Evolutionary conservation across 2,888 invertebrate species (phyloP), one percentile per base, ranked within the genome.

Genomic region (Sceliomorpha sp.): DNA sequence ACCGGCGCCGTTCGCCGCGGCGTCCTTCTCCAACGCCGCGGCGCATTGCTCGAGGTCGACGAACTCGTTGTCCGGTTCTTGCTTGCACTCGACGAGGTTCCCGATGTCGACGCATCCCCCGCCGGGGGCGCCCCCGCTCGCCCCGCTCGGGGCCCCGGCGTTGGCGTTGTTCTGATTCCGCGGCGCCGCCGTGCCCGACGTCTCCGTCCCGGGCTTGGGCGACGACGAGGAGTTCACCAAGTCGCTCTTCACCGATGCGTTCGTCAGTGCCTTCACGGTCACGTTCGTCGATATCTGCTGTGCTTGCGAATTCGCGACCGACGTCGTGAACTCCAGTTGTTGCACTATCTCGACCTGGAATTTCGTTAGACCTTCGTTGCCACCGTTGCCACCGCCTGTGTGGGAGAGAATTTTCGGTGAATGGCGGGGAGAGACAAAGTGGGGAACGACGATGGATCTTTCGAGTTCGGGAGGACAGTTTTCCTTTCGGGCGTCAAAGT

Each of bases 291-390:
- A 95, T 76, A 96, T 96, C 89, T 96, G 96, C 84, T 96, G 96
- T 48, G 96, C 94, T 84, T 95, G 95, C 4, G 95, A 94, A 84
- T 94, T 96, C 39, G 95, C 95, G 48, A 95, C 94, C 39, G 94
- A 95, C 32, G 95, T 95, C 70, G 96, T 96, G 86, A 96, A 96
- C 88, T 97, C 96, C 51, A 96, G 89, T 87, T 96, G 96, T 87
- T 97, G 97, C 13, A 97, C 96, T 79, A 97, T 97, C 89, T 97
- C 96, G 68, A 97, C 96, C 2, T 96, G 96, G 89, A 97, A 96
- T 88, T 96, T 96, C 70, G 93, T 92, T 1, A 87, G 75, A 0
- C 84, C 84, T 55, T 87, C 87, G 70, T 83, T 86, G 0, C 76
- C 78, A 86, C 78, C 73, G 31, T 74, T 74, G 7, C 82, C 79